Percentiles rank a stretch among this genome's conserved stretches.
These are phyloP conservation scores for Lamellibrachia satsuma DNA, from an alignment of 2,888 invertebrate species.

Conservation along the genomic window DNA sequence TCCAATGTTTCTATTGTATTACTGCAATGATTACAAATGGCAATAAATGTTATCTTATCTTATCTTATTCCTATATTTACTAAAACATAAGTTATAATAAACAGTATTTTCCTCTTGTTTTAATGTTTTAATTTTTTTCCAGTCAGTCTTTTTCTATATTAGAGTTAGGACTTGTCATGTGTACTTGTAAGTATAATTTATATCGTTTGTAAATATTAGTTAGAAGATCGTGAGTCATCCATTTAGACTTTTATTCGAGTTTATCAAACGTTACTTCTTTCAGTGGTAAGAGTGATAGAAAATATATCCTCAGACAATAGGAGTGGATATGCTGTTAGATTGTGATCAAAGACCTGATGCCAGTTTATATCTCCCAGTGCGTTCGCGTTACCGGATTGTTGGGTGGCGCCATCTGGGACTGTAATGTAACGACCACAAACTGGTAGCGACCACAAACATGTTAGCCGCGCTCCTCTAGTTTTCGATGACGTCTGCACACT, in stretches of 20 bases:
- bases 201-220: not conserved
- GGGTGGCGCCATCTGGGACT: no score
- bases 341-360: constrained; percentile 13
- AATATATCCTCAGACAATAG: not conserved
- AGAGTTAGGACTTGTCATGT: not conserved
- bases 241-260: not conserved
- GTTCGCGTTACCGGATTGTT: not conserved
- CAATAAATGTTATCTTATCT: no score
- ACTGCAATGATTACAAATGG: no score
- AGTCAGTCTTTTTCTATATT: not conserved
- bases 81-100: no score
- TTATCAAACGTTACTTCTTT: not conserved
- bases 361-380: not conserved
- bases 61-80: no score
- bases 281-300: not conserved
- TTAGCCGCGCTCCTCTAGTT: no score
- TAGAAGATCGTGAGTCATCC: constrained; percentile 3
- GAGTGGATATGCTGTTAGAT: constrained; percentile 21
- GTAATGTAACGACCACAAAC: no score
- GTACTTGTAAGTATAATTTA: not conserved
- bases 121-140: not conserved
- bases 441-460: no score
- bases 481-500: no score
- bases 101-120: not conserved
- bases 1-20: no score